Conservation (phyloP, 2,888 invertebrate genomes). For the Meta bourneti region DNA sequence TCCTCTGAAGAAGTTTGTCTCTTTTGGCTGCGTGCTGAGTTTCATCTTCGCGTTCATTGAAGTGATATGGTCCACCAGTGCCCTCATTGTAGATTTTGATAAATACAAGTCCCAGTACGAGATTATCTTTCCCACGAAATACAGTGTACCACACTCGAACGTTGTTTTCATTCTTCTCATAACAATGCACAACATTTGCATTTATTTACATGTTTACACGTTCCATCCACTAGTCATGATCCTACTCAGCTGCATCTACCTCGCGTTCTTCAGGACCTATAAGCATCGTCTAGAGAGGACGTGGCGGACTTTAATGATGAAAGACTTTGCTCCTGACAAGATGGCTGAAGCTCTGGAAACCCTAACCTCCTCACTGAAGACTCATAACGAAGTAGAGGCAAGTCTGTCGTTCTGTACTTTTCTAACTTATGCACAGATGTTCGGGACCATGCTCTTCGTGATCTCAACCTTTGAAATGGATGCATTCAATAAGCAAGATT, state of each 20-base stretch:
- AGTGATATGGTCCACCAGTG: neutral
- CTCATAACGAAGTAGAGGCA: conserved; percentile 30
- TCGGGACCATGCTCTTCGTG: conserved; percentile 22
- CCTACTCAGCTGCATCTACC: conserved; percentile 21
- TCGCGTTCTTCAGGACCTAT: neutral
- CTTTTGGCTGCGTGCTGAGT: conserved; percentile 4
- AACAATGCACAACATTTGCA: neutral
- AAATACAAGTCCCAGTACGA: no score
- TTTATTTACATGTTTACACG: neutral
- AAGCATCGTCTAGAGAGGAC: neutral
- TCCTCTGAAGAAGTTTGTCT: neutral
- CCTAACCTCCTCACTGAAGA: neutral
- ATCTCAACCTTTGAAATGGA: neutral
- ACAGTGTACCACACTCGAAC: neutral
- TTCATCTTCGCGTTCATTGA: neutral
- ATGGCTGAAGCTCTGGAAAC: neutral
- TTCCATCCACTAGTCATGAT: conserved; percentile 25
- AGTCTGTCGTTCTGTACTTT: conserved; percentile 7
- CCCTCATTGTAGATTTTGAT: neutral
- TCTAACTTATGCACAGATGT: conserved; percentile 17
- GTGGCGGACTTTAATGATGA: neutral
- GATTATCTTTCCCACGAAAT: neutral
- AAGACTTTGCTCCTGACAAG: neutral
- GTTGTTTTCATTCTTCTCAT: neutral
- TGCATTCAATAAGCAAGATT: neutral